Conservation (phyloP, 2,888 invertebrate species). For the Bellardia bayeri region DNA sequence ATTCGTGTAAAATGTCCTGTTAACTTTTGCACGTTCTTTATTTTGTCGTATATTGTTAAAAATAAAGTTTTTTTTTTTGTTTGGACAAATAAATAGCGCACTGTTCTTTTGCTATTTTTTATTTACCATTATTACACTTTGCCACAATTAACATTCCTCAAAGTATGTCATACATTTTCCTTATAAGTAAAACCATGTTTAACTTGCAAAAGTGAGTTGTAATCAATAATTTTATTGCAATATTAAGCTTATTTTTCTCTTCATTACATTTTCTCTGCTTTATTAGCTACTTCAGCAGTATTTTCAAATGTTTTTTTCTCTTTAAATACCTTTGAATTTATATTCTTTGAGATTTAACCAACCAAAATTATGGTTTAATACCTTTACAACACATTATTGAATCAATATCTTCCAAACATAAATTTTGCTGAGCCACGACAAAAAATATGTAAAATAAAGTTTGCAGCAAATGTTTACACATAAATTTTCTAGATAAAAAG, state of each 20-base stretch:
- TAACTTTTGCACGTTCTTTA: no score
- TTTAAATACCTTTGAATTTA: constrained; percentile 24
- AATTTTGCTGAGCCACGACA: not conserved
- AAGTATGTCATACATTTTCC: not conserved
- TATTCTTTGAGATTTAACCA: constrained; percentile 19
- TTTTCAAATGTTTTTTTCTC: constrained; percentile 3
- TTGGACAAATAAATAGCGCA: no score
- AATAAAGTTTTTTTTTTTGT: no score
- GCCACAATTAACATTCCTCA: not conserved
- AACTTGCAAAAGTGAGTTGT: constrained; percentile 15
- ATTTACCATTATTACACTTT: no score
- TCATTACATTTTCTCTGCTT: constrained; percentile 19
- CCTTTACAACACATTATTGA: constrained; percentile 48
- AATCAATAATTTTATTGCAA: not conserved
- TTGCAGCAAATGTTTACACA: constrained; percentile 1
- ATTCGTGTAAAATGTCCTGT: no score
- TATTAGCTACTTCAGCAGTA: constrained; percentile 38
- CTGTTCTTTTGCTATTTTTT: no score
- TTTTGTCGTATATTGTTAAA: no score
- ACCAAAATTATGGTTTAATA: constrained; percentile 49
- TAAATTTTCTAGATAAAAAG: constrained; percentile 14
- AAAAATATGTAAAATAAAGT: constrained; percentile 4
- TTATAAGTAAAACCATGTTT: not conserved
- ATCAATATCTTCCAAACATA: constrained; percentile 11
- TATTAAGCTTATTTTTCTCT: constrained; percentile 36